Evolutionary conservation across 2,797 vertebrate genomes (phyloP).

Genomic region (Myotis pilosus): DNA sequence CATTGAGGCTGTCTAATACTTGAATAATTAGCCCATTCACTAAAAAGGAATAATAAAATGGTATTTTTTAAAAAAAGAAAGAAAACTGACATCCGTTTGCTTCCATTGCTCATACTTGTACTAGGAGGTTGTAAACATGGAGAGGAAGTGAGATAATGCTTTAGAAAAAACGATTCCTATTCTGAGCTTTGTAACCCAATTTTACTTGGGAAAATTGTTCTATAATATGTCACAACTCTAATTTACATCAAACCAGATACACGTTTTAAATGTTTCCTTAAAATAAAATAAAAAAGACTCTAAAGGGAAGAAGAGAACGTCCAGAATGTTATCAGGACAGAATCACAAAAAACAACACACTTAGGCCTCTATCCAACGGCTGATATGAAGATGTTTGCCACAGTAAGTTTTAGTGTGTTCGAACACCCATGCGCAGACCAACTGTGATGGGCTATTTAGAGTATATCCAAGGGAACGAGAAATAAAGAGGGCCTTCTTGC

Average conservation of each 20-base stretch:
- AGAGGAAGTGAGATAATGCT: conserved; percentile 8
- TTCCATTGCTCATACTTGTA: conserved; percentile 6
- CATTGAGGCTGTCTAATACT: background rate
- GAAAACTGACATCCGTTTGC: background rate
- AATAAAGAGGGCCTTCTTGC: background rate
- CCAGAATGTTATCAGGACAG: background rate
- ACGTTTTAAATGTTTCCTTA: background rate
- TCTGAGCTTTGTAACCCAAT: background rate
- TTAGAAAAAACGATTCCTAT: background rate
- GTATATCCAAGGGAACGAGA: background rate
- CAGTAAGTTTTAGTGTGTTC: background rate
- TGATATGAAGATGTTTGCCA: background rate
- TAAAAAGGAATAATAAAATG: conserved; percentile 6
- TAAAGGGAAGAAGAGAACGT: background rate
- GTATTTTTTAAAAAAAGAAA: background rate
- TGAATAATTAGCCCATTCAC: background rate
- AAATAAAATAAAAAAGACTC: background rate
- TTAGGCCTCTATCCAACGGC: background rate
- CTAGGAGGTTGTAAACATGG: background rate
- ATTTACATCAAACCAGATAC: background rate
- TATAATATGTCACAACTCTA: background rate
- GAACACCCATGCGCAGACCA: background rate
- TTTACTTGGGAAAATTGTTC: conserved; percentile 23
- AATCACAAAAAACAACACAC: background rate
- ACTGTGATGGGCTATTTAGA: background rate